phyloP scores from a whole-genome alignment of 1,140 invertebrate genomes.

The Philotrypesis tridentata region DNA sequence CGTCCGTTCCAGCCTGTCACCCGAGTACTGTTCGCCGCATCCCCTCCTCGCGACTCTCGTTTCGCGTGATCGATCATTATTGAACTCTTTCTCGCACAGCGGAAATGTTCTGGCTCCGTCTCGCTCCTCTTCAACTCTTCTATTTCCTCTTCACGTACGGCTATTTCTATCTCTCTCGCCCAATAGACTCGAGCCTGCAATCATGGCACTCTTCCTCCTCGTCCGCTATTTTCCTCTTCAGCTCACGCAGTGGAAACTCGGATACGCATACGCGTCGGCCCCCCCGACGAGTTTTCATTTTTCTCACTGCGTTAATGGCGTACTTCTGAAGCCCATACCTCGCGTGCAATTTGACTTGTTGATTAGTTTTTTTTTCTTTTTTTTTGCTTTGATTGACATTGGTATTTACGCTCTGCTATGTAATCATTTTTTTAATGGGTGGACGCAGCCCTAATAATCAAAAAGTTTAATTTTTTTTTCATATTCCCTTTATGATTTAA shows the following conservation, averaged over 20 bases:
- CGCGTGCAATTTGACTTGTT: too few relatives aligned
- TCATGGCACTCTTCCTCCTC: not conserved
- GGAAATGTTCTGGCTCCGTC: conserved; percentile 41
- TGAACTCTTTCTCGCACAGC: conserved; percentile 53
- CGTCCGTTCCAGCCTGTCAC: not conserved
- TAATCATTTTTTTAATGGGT: too few relatives aligned
- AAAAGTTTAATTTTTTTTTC: too few relatives aligned
- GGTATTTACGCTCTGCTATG: too few relatives aligned
- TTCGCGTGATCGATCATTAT: conserved; percentile 65
- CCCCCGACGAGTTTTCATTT: not conserved
- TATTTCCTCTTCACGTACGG: conserved; percentile 25
- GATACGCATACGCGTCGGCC: not conserved
- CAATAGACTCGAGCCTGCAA: conserved; percentile 3
- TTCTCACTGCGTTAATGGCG: not conserved
- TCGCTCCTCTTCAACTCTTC: conserved; percentile 45
- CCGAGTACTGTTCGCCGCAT: not conserved
- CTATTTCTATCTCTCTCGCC: not conserved
- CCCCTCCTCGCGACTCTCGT: conserved; percentile 42
- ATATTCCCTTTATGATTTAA: too few relatives aligned
- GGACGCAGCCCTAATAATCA: too few relatives aligned
- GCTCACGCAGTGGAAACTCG: not conserved
- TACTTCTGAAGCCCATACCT: not conserved
- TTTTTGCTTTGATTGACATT: too few relatives aligned
- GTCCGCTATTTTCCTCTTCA: not conserved
- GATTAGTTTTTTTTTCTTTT: too few relatives aligned